Evolutionary conservation across 2,888 invertebrate genomes (phyloP), one percentile per base, ranked within the genome.

Genomic region (Camponotus fellah): DNA sequence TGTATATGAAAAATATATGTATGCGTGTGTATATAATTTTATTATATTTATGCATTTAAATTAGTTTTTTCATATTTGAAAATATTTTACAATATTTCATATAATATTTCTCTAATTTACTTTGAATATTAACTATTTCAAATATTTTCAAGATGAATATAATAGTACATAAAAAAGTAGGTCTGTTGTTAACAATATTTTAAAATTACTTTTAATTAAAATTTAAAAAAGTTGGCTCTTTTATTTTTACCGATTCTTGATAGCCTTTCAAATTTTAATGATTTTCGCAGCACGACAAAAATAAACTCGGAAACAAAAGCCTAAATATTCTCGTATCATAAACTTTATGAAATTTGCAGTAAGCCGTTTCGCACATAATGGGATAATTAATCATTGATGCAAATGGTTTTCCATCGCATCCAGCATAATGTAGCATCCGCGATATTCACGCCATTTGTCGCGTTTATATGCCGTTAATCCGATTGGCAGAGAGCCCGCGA

Each of bases 391-490:
- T 80, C 60, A 80, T 80, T 80, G 79, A 80, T 71, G 72, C 72
- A 80, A 80, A 80, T 71, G 79, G 17, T 71, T 71, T 79, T 53
- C 60, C 72, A 71, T 79, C 71, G 79, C 58, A 60, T 60, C 46
- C 79, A 46, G 60, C 71, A 80, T 71, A 80, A 80, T 72, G 60
- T n/a, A 80, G 37, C 71, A 21, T 79, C 49, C 34, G 46, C 71
- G 37, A 80, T 80, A 71, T 80, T 80, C 79, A 71, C 60, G 79
- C 79, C 71, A 80, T 80, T 80, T 71, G 79, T 71, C 79, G 79
- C 79, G 58, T 79, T 79, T 71, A 58, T 69, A 79, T 34, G 46
- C 60, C 71, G 79, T 72, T 80, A 80, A 80, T 80, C 79, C 79
- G 79, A 80, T 71, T 80, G 79, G 71, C 58, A 60, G 71, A 60